These are phyloP conservation scores for Prosapia bicincta DNA, from an alignment of 2,888 invertebrate genomes.

Conservation along the genomic window DNA sequence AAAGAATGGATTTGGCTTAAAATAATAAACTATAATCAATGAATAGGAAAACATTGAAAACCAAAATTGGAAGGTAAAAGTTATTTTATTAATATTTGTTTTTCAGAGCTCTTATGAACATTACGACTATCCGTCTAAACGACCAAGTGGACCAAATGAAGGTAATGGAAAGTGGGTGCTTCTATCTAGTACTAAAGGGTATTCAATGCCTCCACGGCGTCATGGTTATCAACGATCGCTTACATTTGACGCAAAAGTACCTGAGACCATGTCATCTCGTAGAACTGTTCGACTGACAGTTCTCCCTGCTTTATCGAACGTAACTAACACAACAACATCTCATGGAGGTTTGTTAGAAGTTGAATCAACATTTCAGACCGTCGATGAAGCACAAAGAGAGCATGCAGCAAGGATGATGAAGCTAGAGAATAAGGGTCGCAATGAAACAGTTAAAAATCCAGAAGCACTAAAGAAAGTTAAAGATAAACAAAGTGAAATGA, in stretches of 20 bases:
- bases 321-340: constrained; percentile 54
- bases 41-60: no score
- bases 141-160: constrained; percentile 51
- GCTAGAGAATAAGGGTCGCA: constrained; percentile 20
- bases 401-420: constrained; percentile 40
- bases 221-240: constrained; percentile 46
- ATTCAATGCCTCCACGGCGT: constrained; percentile 52
- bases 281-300: constrained; percentile 64
- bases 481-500: background rate
- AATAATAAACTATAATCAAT: no score
- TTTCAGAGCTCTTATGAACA: constrained; percentile 34
- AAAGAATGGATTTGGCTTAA: no score
- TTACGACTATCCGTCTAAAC: constrained; percentile 27
- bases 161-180: constrained; percentile 77
- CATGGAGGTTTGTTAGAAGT: constrained; percentile 74
- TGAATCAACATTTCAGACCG: constrained; percentile 46
- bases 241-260: constrained; percentile 42
- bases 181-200: constrained; percentile 73
- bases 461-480: background rate
- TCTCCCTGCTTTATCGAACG: constrained; percentile 62
- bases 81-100: background rate
- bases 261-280: constrained; percentile 47
- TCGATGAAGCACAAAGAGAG: constrained; percentile 41
- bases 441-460: background rate
- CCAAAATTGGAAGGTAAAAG: no score